These are phyloP conservation scores for Eretmochelys imbricata DNA, from an alignment of 2,113 vertebrate genomes.

Conservation along the genomic window DNA sequence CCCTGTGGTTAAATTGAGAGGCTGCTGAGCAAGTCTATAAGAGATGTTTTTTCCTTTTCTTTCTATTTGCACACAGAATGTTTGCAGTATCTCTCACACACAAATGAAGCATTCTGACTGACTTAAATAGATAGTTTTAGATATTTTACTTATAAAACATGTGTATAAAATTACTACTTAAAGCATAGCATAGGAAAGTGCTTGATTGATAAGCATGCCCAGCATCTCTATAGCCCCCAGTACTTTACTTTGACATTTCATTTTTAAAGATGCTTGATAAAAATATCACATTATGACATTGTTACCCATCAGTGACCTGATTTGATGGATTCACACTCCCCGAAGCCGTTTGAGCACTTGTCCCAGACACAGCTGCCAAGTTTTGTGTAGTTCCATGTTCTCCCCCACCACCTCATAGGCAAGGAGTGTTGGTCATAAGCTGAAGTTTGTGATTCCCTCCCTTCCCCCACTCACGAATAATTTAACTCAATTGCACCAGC, in stretches of 20 bases:
- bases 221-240: background rate
- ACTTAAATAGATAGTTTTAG: background rate
- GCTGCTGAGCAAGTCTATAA: slow-evolving; percentile 2
- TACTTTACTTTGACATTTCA: background rate
- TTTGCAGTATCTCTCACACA: background rate
- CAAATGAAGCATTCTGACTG: background rate
- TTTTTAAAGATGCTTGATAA: background rate
- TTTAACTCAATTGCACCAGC: slow-evolving; percentile 14
- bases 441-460: slow-evolving; percentile 1
- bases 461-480: background rate
- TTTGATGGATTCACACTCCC: background rate
- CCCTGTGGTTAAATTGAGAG: slow-evolving; percentile 68
- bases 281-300: background rate
- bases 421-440: background rate
- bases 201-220: background rate
- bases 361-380: background rate
- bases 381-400: background rate
- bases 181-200: background rate
- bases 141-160: background rate
- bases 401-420: accelerated
- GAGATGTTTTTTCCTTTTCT: background rate
- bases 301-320: background rate
- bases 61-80: background rate
- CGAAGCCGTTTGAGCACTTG: background rate
- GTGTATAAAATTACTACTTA: background rate